Base-by-base conservation (phyloP, 2,797 vertebrate species). In the Lagorchestes hirsutus region DNA sequence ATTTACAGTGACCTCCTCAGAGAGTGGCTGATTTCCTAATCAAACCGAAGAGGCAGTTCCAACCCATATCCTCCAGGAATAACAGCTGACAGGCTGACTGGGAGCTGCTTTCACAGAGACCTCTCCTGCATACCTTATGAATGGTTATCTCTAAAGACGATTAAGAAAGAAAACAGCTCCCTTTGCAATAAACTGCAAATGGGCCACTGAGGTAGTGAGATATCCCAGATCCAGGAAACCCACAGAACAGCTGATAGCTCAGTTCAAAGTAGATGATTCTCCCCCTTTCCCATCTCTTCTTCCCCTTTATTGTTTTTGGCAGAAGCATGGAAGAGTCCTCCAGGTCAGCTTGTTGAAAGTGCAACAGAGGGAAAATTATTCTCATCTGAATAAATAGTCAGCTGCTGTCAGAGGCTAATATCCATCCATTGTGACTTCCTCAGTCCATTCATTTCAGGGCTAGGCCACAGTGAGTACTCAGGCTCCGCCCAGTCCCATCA, bases 361-460 rank as follows among this genome's bases (percentile, higher is more conserved):
- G 54, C 94, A 98, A 97, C 93, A 0, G 50, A 97, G 97, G 97
- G 97, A 98, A 98, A 98, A 98, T 98, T 97, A 96, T 98, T 98
- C 97, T 98, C 98, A 98, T 98, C 98, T 99, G 98, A 98, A 98
- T 93, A 98, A 98, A 98, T 96, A 98, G 90, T 55, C 94, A 96
- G 94, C 91, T 90, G 67, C 94, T 98, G 98, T 97, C 97, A 98
- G 97, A 98, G 96, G 96, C 74, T 87, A 24, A 94, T 6, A 93
- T 97, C 96, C 96, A 97, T 97, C 97, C 93, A 93, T 93, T 93
- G 92, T 97, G 95, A 67, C 29, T 91, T 96, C 92, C 18, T 4
- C 0, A 82, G 95, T 94, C 56, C 50, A 34, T 52, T 31, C 55
- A 4, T 27, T 22, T 3, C 50, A 28, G 54, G 40, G 18, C 4